phyloP scores from a whole-genome alignment of 2,888 invertebrate species.

The Cremastinae sp. region DNA sequence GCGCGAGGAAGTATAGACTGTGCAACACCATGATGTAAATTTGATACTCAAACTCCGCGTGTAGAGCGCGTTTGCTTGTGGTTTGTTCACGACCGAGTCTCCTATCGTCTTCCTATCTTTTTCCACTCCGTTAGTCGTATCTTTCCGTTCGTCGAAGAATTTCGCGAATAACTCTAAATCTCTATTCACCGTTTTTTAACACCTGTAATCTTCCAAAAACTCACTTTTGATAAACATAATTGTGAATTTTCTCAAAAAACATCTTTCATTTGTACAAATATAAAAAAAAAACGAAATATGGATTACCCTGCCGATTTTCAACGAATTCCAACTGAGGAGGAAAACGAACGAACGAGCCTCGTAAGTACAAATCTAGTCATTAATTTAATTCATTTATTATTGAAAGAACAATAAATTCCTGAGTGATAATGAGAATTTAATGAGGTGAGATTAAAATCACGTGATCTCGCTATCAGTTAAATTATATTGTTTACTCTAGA shows the following conservation, averaged over 20 bases:
- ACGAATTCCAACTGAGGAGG: slow-evolving; percentile 11
- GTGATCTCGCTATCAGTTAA: background rate
- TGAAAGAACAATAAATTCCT: background rate
- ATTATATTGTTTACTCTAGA: too few relatives aligned
- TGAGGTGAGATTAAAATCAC: too few relatives aligned
- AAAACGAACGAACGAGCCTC: slow-evolving; percentile 35
- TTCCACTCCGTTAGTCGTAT: slow-evolving; percentile 16
- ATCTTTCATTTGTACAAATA: background rate
- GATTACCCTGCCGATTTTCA: slow-evolving; percentile 30
- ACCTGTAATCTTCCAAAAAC: background rate
- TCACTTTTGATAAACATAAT: background rate
- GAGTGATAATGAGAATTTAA: background rate
- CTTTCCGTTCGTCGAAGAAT: background rate
- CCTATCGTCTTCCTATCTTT: background rate
- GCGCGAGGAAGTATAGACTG: background rate
- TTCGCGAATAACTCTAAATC: background rate
- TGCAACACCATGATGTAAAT: slow-evolving; percentile 46
- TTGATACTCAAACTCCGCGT: slow-evolving; percentile 44
- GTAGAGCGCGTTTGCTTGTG: background rate
- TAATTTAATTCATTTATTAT: background rate
- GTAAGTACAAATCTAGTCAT: slow-evolving; percentile 29
- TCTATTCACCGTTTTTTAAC: background rate
- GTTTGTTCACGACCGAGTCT: slow-evolving; percentile 4
- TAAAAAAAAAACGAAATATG: too few relatives aligned
- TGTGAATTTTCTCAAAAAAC: background rate